A percentile compares a stretch with the other conserved stretches of the same genome.
Conservation (phyloP, 1,140 invertebrate species). For the Caenorhabditis remanei region DNA sequence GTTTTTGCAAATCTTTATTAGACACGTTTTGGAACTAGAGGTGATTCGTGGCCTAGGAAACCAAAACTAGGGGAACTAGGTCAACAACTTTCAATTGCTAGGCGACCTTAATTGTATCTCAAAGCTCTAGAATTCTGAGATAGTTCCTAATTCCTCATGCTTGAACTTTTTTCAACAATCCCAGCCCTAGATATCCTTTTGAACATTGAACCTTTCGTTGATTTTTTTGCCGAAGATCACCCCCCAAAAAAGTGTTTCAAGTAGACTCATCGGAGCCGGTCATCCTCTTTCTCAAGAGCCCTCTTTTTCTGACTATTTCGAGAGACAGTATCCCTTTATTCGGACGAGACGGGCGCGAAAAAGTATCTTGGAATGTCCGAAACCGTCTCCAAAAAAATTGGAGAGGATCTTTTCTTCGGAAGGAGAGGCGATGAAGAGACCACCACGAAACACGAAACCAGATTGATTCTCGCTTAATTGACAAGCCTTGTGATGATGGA, state of each 20-base stretch:
- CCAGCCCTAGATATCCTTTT: background rate
- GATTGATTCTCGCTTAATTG: conserved; percentile 56
- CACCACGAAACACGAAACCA: conserved; percentile 43
- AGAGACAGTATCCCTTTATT: background rate
- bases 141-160: too few species aligned
- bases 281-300: background rate
- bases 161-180: too few species aligned
- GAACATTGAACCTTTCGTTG: background rate
- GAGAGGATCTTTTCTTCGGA: background rate
- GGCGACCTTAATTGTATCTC: too few species aligned
- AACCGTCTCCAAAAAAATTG: conserved; percentile 1
- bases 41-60: too few species aligned
- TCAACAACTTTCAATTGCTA: too few species aligned
- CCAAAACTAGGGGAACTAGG: too few species aligned
- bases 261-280: conserved; percentile 37
- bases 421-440: background rate
- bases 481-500: conserved; percentile 35
- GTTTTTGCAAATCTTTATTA: too few species aligned
- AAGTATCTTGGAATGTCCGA: conserved; percentile 48
- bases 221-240: background rate
- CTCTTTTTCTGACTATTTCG: conserved; percentile 7
- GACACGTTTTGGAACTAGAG: too few species aligned
- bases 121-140: too few species aligned
- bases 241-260: conserved; percentile 5
- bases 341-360: conserved; percentile 6